Base-by-base conservation (phyloP, 2,888 invertebrate species). In the Galerucella pusilla region DNA sequence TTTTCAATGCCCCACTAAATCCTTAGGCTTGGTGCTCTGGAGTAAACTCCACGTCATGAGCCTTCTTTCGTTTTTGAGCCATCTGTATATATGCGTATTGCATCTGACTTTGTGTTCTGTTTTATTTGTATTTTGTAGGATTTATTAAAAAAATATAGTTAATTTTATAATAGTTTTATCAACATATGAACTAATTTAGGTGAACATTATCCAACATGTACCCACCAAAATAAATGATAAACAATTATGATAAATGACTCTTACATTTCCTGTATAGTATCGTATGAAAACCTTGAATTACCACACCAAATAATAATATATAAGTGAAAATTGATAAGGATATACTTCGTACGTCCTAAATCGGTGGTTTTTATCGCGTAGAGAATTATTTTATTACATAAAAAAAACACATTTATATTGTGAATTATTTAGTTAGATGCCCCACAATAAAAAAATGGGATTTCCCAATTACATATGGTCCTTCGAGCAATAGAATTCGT, bases 231-330 rank as follows among this genome's bases (percentile, higher is more conserved):
- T 63, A 67, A 75, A 71, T 74, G 75, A 77, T 77, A 77, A 77
- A 74, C 64, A 75, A 65, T 71, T 64, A 68, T 66, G 78, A 75
- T 76, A 78, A 75, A 72, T 65, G 54, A 59, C 68, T 76, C 74
- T 76, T 76, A 76, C 71, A 71, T 74, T 78, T 78, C 78, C 78
- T 75, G 73, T 65, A 75, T 68, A 42, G 35, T 42, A 42, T 12
- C 68, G 78, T 81, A 81, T 74, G 57, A 60, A 68, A 76, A 78
- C 81, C 80, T 81, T 80, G 79, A 75, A 78, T 78, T 79, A 80
- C 80, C 80, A 76, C 79, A 80, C 74, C 68, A 79, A 79, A 78
- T 74, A 77, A 78, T 73, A 71, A 63, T 52, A 61, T 16, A 68
- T 68, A 68, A 75, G 59, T 68, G 63, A 73, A 73, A 49, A 52